A percentile compares a stretch with the other conserved stretches of the same genome.
These are phyloP conservation scores for Trichoplusia ni DNA, from an alignment of 1,140 invertebrate species.

Conservation along the genomic window DNA sequence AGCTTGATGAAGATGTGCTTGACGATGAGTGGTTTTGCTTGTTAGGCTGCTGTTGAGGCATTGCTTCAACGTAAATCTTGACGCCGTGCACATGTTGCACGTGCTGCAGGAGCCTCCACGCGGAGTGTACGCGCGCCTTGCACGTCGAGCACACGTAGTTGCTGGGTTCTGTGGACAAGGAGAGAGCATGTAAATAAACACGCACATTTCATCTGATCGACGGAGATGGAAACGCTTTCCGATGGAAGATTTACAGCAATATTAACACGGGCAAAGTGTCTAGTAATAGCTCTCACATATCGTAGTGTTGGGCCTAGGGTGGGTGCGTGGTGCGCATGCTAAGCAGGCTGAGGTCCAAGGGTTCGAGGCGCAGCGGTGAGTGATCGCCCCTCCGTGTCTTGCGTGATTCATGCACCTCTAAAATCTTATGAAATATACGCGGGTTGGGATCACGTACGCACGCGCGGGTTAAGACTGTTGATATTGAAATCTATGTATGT, in stretches of 20 bases:
- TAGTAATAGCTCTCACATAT: conserved; percentile 81
- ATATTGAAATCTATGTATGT: conserved; percentile 80
- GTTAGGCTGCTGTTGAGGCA: conserved; percentile 77
- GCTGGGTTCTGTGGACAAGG: conserved; percentile 93
- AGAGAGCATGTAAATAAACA: conserved; percentile 55
- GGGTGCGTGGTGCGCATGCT: conserved; percentile 69
- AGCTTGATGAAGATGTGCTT: conserved; percentile 82
- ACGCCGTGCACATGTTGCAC: conserved; percentile 96
- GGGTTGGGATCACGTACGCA: conserved; percentile 73
- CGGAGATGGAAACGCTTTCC: conserved; percentile 55
- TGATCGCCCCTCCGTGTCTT: conserved; percentile 76
- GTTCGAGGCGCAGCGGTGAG: conserved; percentile 68
- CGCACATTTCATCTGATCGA: conserved; percentile 10
- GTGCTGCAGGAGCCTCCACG: conserved; percentile 97
- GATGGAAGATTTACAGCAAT: conserved; percentile 75
- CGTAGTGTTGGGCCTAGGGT: conserved; percentile 77
- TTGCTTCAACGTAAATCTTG: conserved; percentile 92
- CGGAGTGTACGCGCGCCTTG: conserved; percentile 93
- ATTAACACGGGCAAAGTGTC: conserved; percentile 79
- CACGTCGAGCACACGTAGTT: conserved; percentile 97
- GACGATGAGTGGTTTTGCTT: conserved; percentile 81
- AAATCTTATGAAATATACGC: conserved; percentile 81
- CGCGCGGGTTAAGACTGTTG: conserved; percentile 77
- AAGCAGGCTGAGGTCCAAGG: conserved; percentile 69
- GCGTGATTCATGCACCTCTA: conserved; percentile 80